These are phyloP conservation scores for Campoplex nolae DNA, from an alignment of 2,888 invertebrate genomes.

Conservation along the genomic window DNA sequence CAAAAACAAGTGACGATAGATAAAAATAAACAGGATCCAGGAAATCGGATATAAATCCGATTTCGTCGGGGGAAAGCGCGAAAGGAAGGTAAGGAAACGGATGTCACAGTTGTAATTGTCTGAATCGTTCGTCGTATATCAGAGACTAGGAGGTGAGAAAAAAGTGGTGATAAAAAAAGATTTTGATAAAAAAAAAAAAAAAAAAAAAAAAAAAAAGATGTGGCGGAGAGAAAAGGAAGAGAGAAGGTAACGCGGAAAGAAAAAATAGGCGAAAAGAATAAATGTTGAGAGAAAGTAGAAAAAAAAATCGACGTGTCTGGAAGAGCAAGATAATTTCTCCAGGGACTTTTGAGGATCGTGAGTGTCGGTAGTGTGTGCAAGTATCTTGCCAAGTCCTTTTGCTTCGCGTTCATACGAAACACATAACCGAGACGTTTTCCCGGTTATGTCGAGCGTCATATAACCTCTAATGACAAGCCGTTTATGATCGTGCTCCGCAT, in stretches of 20 bases:
- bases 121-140: conserved; percentile 60
- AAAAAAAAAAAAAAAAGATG: no score
- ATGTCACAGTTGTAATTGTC: conserved; percentile 71
- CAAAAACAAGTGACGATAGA: conserved; percentile 50
- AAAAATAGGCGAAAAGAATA: conserved; percentile 24
- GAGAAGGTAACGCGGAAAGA: conserved; percentile 29
- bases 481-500: conserved; percentile 63
- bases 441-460: conserved; percentile 59
- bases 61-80: conserved; percentile 29
- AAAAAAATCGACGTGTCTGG: conserved; percentile 42
- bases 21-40: conserved; percentile 60
- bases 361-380: conserved; percentile 23
- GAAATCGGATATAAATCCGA: conserved; percentile 67
- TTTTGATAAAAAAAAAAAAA: conserved; percentile 9
- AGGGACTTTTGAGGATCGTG: conserved; percentile 60
- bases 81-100: conserved; percentile 55
- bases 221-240: conserved; percentile 3
- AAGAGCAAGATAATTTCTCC: conserved; percentile 67
- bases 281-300: neutral
- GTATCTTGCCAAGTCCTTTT: conserved; percentile 45
- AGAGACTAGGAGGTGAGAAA: conserved; percentile 18
- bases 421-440: conserved; percentile 45
- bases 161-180: conserved; percentile 31
- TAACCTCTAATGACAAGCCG: conserved; percentile 62
- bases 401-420: conserved; percentile 34